Evolutionary conservation across 2,888 invertebrate species (phyloP), one percentile per base, ranked within the genome.

Genomic region (Diarsia dahlii): DNA sequence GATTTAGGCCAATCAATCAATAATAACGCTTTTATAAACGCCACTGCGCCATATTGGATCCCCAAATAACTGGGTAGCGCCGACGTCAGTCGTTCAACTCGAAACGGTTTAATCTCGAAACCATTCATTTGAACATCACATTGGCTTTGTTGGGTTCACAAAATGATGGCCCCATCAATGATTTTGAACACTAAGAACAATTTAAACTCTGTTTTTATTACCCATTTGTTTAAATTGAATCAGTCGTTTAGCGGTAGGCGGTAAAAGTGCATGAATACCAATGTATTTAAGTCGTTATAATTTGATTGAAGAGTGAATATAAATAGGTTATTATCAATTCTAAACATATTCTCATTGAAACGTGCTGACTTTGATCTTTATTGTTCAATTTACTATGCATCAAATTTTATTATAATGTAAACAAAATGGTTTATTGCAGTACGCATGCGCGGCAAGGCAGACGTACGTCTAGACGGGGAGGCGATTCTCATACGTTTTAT

Each of bases 401-500:
- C 56, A 81, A 87, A 85, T 74, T 82, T 85, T 70, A 85, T 82
- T 88, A 82, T 84, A 87, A 85, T 81, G 85, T 87, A 86, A 85
- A 83, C 81, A 86, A 84, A 86, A 87, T 75, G 78, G 76, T 79
- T 81, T 86, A 78, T 86, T 80, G 81, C 74, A 76, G 66, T 81
- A 83, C 94, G 95, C 95, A 92, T 93, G 94, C 93, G 93, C 90
- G 86, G 72, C 81, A 78, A 79, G 81, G 89, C 93, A 93, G 94
- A 94, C 94, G 87, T 80, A 64, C 79, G 94, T 95, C 95, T 95
- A 95, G 95, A 95, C 95, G 83, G 94, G 93, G 93, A 89, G 92
- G 90, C 87, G 89, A 88, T 89, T 87, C 86, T 82, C 87, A 82
- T 87, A 86, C 87, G 87, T 86, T 87, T 87, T 81, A 81, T 84